Evolutionary conservation across 2,888 invertebrate genomes (phyloP), one percentile per base, ranked within the genome.

Genomic region (Cerceris rybyensis): DNA sequence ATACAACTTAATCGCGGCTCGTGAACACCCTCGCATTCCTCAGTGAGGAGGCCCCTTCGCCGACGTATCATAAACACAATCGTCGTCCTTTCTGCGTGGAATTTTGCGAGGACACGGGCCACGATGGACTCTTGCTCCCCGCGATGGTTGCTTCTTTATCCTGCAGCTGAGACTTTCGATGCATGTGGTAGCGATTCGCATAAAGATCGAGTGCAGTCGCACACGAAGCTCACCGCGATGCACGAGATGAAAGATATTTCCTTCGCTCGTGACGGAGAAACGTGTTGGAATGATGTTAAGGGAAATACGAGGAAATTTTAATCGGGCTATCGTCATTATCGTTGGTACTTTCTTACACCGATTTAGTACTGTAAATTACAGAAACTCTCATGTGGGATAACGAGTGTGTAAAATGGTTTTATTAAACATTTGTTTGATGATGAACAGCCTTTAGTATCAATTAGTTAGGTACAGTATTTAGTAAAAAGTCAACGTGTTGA

Each of bases 1-100:
- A 89, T 90, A 90, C 89, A 89, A 90, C 90, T 90, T 90, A 90
- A 90, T 90, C 89, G 89, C 83, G 76, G 58, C 70, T 55, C 76
- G 70, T 61, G 78, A 78, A 84, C 84, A 81, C 79, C 78, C 84
- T 82, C 74, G 75, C 84, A 83, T 85, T 79, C 78, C 83, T 57
- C 77, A 61, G 55, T 46, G 69, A 52, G 63, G 55, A 61, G 57
- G 58, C 55, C 13, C 68, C 70, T 52, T 69, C 65, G 73, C 65
- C 74, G 76, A 70, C 67, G 80, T 69, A 57, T 85, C 80, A 80
- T 82, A 84, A 85, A 85, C 76, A 80, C 76, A 70, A 70, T 78
- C 78, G 72, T 74, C 60, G 76, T 72, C 74, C 72, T 79, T 65
- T 72, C 70, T n/a, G 59, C 61, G 59, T 69, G 78, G 75, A 82